Evolutionary conservation across 1,140 invertebrate species (phyloP).

Genomic region (Leucophenga varia): DNA sequence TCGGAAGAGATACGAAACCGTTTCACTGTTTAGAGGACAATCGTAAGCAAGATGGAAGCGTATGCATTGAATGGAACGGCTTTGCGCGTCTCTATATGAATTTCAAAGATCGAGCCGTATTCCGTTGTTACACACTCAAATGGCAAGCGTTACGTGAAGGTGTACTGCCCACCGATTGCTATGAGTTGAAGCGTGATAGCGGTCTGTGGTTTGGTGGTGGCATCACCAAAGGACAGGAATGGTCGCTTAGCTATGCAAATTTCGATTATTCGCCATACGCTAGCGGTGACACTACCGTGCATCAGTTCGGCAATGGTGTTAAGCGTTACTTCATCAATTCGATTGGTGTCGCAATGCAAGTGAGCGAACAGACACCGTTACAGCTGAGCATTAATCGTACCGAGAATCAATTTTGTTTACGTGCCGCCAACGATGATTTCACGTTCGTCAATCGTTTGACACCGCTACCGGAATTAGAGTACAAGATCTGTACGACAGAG

Average conservation of each 20-base stretch:
- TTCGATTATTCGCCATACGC: constrained; percentile 77
- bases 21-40: constrained; percentile 72
- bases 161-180: constrained; percentile 77
- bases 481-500: constrained; percentile 79
- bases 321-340: constrained; percentile 83
- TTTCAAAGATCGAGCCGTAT: constrained; percentile 59
- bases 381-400: constrained; percentile 73
- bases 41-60: constrained; percentile 60
- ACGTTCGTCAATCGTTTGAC: constrained; percentile 72
- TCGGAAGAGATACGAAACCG: constrained; percentile 62
- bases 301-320: constrained; percentile 79
- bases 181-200: constrained; percentile 68
- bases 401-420: constrained; percentile 70
- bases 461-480: constrained; percentile 70
- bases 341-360: constrained; percentile 75
- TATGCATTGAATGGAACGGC: constrained; percentile 81
- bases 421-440: constrained; percentile 74
- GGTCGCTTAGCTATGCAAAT: constrained; percentile 74
- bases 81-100: constrained; percentile 72
- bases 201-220: constrained; percentile 83
- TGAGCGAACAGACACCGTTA: constrained; percentile 75
- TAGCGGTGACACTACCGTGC: constrained; percentile 74
- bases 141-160: constrained; percentile 72
- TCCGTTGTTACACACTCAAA: constrained; percentile 77
- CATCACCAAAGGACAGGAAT: constrained; percentile 72